Evolutionary conservation across 2,113 vertebrate species (phyloP).

Genomic region (Mionectes macconnelli): DNA sequence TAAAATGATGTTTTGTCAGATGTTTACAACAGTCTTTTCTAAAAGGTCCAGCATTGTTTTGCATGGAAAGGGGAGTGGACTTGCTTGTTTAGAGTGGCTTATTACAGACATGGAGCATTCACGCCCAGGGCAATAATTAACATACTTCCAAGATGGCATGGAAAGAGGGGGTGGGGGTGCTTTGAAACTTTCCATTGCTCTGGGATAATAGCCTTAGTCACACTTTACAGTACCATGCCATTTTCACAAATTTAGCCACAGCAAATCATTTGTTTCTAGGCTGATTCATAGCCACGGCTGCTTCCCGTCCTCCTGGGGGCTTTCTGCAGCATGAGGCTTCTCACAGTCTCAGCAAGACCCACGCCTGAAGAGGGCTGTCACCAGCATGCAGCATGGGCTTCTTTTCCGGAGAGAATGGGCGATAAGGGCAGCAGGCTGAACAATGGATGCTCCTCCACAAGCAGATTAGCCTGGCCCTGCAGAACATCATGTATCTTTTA

Average conservation of each 20-base stretch:
- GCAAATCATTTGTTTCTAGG: slow-evolving; percentile 34
- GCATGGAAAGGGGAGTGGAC: not conserved
- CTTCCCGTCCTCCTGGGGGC: not conserved
- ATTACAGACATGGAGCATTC: not conserved
- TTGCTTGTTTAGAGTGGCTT: not conserved
- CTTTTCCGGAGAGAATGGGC: not conserved
- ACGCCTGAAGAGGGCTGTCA: not conserved
- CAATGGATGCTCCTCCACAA: not conserved
- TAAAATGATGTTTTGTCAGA: not conserved
- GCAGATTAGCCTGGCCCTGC: slow-evolving; percentile 25
- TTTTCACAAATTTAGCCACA: not conserved
- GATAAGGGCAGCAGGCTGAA: not conserved
- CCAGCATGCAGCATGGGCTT: not conserved
- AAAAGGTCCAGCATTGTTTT: not conserved
- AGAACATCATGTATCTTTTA: slow-evolving; percentile 22
- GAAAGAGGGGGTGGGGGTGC: not conserved
- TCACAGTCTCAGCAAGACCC: not conserved
- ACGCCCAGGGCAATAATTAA: not conserved
- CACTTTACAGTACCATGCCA: not conserved
- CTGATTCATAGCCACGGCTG: slow-evolving; percentile 13
- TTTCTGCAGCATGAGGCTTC: not conserved
- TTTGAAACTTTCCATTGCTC: not conserved
- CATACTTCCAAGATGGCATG: not conserved
- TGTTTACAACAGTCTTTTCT: not conserved
- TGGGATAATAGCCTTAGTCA: slow-evolving; percentile 21